A percentile compares a stretch with the other conserved stretches of the same genome.
phyloP scores from a whole-genome alignment of 2,797 vertebrate genomes.

The Manis crassicaudata region DNA sequence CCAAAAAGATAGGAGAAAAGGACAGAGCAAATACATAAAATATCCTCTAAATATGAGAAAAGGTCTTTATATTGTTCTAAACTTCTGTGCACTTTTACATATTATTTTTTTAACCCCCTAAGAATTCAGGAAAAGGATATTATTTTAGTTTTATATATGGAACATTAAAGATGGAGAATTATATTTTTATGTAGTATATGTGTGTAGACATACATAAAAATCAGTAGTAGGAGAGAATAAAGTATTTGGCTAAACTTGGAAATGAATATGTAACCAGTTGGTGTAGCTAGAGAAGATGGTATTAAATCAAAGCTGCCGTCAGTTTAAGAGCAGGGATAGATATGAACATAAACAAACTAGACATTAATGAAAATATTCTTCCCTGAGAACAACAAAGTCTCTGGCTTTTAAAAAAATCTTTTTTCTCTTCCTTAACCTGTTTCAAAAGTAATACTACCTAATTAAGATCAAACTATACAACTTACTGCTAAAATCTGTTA shows the following conservation, averaged over 20 bases:
- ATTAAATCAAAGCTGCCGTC: background rate
- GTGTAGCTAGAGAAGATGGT: background rate
- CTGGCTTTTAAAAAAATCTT: background rate
- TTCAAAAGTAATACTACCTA: background rate
- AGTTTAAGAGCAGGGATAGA: background rate
- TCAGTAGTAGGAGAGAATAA: background rate
- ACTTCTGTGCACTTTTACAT: background rate
- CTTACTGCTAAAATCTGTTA: background rate
- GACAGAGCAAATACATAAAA: conserved; percentile 4
- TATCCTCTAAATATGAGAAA: background rate
- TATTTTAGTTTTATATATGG: background rate
- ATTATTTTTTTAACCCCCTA: background rate
- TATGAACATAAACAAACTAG: background rate
- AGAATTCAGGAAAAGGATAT: background rate
- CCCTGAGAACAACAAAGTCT: background rate
- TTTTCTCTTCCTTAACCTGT: background rate
- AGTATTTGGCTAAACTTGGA: background rate
- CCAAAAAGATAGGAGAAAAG: conserved; percentile 22
- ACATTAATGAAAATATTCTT: background rate
- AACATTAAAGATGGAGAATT: background rate
- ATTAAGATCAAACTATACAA: background rate
- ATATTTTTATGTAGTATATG: background rate
- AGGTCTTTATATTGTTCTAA: background rate
- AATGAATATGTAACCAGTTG: background rate
- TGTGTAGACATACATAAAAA: background rate